These are phyloP conservation scores for Goniozus legneri DNA, from an alignment of 1,140 invertebrate species.

Conservation along the genomic window DNA sequence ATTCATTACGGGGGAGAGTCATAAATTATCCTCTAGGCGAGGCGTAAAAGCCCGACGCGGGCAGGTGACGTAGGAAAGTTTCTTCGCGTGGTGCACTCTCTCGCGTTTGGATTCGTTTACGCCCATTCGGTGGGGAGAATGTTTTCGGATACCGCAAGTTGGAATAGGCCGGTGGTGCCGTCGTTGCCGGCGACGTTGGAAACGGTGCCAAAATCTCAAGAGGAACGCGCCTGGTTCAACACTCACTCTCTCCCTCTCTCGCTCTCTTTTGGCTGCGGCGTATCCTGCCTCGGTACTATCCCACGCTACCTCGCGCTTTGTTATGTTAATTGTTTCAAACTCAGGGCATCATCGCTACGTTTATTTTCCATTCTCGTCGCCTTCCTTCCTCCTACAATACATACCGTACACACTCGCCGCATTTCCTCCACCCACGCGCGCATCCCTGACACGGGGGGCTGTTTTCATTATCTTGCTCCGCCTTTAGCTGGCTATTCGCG, in stretches of 20 bases:
- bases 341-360: slow-evolving; percentile 43
- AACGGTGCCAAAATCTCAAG: slow-evolving; percentile 49
- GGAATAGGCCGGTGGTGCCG: slow-evolving; percentile 32
- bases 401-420: not conserved
- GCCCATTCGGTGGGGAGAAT: slow-evolving; percentile 28
- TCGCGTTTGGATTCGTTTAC: slow-evolving; percentile 32
- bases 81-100: slow-evolving; percentile 19
- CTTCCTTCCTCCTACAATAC: slow-evolving; percentile 18
- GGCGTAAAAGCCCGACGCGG: slow-evolving; percentile 18
- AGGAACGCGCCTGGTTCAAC: slow-evolving; percentile 32
- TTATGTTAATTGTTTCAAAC: slow-evolving; percentile 52
- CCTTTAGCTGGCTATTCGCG: not conserved
- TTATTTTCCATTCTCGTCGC: slow-evolving; percentile 48
- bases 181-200: slow-evolving; percentile 29
- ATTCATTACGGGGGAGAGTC: not conserved
- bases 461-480: not conserved
- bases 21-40: slow-evolving; percentile 4
- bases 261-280: slow-evolving; percentile 19
- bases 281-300: slow-evolving; percentile 20
- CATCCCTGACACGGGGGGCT: not conserved
- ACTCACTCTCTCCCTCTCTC: slow-evolving; percentile 10
- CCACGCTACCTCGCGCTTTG: slow-evolving; percentile 34
- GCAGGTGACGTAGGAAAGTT: slow-evolving; percentile 21
- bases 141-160: slow-evolving; percentile 37
- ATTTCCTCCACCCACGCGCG: not conserved